A percentile compares a stretch with the other conserved stretches of the same genome.
phyloP scores from a whole-genome alignment of 37 sponge, comb jelly and placozoan species.

The Halisarca cf. caerulea region DNA sequence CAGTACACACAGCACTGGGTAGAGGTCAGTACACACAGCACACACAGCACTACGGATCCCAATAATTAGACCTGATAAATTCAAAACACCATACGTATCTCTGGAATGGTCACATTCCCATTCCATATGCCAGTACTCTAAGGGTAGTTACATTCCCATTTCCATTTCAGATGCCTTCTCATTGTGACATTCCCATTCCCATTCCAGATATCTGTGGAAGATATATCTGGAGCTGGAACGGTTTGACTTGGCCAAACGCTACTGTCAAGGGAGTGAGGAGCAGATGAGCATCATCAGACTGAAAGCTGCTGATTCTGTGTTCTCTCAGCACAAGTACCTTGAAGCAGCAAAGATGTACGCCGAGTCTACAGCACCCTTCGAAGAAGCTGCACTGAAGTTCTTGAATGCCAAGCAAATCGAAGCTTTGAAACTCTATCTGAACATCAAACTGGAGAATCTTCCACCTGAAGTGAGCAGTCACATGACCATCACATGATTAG shows the following conservation, averaged over 20 bases:
- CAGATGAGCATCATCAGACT: conserved; percentile 49
- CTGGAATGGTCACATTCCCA: too few species aligned
- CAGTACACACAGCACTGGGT: too few species aligned
- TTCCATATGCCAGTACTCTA: too few species aligned
- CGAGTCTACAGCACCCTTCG: conserved; percentile 87
- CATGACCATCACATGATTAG: not conserved
- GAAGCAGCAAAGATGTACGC: conserved; percentile 86
- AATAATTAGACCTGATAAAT: too few species aligned
- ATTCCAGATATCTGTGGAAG: conserved; percentile 61
- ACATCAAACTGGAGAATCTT: conserved; percentile 54
- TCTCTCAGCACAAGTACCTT: conserved; percentile 45
- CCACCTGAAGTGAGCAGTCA: not conserved
- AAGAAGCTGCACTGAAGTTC: conserved; percentile 94
- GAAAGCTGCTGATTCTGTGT: conserved; percentile 68
- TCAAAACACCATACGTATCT: not conserved
- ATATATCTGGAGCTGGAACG: conserved; percentile 80
- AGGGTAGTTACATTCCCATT: too few species aligned
- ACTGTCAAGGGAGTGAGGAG: conserved; percentile 36
- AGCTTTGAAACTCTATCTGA: conserved; percentile 69
- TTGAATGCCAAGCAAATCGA: conserved; percentile 67
- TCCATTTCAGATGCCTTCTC: too few species aligned
- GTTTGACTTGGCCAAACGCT: conserved; percentile 84
- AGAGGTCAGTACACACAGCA: too few species aligned
- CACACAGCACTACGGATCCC: too few species aligned
- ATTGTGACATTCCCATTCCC: too few species aligned